Base-by-base conservation (phyloP, 2,113 vertebrate genomes). In the Paralichthys olivaceus region DNA sequence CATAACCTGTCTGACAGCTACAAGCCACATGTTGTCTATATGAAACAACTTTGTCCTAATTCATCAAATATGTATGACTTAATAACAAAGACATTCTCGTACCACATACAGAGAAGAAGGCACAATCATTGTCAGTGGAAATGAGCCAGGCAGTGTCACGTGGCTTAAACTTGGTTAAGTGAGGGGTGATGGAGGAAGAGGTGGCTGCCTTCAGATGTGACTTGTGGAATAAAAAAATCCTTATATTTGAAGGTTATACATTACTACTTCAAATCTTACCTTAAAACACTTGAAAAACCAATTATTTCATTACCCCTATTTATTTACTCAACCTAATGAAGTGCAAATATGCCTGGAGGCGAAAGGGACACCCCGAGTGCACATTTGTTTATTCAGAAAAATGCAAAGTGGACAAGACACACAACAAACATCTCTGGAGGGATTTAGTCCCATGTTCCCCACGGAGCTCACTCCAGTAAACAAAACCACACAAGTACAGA, bases 181-280 rank as follows among this genome's bases (percentile, higher is more conserved):
- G 53, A 74, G 56, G 60, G 28, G 69, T 22, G 83, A 80, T 72
- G 20, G 17, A 51, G 20, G 19, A 51, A 0, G 3, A 54, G 76
- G 45, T 20, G 43, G 43, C 43, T 47, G 58, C 73, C 69, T 75
- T 81, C 75, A 69, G 67, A 29, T 51, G n/a, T 85, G 83, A 82
- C 79, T 84, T 61, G 65, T 65, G 45, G 43, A 84, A 84, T 60
- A 51, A 66, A 66, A n/a, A 53, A 57, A 40, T 15, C 64, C 40
- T 53, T 78, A 45, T 23, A 26, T 61, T 67, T 13, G 3, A 76
- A 77, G 40, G 13, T 45, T 55, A 37, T 62, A 20, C 7, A 4
- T 55, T 75, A 77, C 65, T 70, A 17, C 45, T 69, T 6, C 25
- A 58, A 69, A 20, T 55, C 19, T 65, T 17, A 32, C 7, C 69